Percentiles rank a stretch among this genome's conserved stretches.
These are phyloP conservation scores for Gracilinanus agilis DNA, from an alignment of 2,113 vertebrate genomes.

Conservation along the genomic window DNA sequence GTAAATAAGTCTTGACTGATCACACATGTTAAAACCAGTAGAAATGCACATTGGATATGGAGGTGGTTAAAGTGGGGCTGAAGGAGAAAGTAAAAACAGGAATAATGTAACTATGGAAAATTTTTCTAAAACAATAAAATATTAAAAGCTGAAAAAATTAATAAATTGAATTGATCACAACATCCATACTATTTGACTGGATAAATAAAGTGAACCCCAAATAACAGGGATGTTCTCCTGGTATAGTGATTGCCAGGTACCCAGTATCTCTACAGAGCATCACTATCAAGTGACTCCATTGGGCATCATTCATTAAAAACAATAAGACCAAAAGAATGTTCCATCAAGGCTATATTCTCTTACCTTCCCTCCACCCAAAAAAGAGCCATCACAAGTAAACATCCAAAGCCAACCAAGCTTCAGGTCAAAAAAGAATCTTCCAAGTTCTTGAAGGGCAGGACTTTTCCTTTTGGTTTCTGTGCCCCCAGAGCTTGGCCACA, in stretches of 20 bases:
- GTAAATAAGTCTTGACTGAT: too few species aligned
- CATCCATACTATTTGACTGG: neutral
- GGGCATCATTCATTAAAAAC: neutral
- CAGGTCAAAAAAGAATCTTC: neutral
- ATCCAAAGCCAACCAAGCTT: neutral
- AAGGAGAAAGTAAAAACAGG: too few species aligned
- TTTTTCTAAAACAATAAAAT: too few species aligned
- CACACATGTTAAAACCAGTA: too few species aligned
- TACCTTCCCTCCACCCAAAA: too few species aligned
- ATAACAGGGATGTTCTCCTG: too few species aligned
- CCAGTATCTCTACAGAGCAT: neutral
- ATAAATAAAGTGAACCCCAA: neutral
- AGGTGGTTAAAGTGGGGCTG: too few species aligned
- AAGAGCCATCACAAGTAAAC: neutral
- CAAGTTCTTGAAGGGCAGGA: neutral
- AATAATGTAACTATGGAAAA: too few species aligned
- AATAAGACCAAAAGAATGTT: too few species aligned
- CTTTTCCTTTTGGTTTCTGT: neutral
- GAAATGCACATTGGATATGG: too few species aligned
- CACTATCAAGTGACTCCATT: neutral
- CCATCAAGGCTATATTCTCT: neutral
- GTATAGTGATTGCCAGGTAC: too few species aligned
- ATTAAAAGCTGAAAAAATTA: too few species aligned
- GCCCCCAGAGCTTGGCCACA: neutral
- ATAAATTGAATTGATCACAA: neutral